Percentiles rank a stretch among this genome's conserved stretches.
Evolutionary conservation across 2,797 vertebrate genomes (phyloP).

Genomic region (Anguilla anguilla): DNA sequence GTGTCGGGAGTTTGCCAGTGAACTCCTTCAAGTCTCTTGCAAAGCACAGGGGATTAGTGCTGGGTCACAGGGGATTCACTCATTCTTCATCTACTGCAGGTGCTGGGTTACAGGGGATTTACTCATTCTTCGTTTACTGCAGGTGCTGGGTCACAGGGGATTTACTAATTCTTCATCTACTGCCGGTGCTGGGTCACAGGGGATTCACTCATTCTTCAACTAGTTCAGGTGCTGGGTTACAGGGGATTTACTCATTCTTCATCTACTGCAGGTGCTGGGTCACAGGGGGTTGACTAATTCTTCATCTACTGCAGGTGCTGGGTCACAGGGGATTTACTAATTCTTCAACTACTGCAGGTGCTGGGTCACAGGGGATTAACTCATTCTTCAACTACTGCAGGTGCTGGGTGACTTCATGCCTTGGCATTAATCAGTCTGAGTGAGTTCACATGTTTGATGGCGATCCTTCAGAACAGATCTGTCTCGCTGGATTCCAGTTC

Average conservation of each 20-base stretch:
- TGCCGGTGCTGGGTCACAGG: background rate
- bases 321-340: background rate
- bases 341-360: background rate
- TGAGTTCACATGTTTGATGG: conserved; percentile 10
- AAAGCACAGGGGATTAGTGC: background rate
- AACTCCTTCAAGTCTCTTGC: background rate
- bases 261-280: background rate
- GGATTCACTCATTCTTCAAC: background rate
- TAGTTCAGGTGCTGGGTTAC: background rate
- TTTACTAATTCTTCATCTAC: background rate
- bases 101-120: background rate
- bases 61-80: background rate
- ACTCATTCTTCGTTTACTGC: too few relatives aligned
- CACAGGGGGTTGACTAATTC: too few relatives aligned
- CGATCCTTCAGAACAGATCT: conserved; percentile 62
- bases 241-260: background rate
- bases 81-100: background rate
- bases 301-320: background rate
- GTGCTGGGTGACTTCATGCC: background rate
- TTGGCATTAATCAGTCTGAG: background rate
- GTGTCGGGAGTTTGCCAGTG: background rate
- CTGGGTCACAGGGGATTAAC: background rate
- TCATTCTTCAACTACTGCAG: background rate
- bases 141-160: background rate
- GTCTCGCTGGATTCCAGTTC: conserved; percentile 80